Percentiles rank a stretch among this genome's conserved stretches.
These are phyloP conservation scores for Zele albiditarsus DNA, from an alignment of 2,888 invertebrate species.

Conservation along the genomic window DNA sequence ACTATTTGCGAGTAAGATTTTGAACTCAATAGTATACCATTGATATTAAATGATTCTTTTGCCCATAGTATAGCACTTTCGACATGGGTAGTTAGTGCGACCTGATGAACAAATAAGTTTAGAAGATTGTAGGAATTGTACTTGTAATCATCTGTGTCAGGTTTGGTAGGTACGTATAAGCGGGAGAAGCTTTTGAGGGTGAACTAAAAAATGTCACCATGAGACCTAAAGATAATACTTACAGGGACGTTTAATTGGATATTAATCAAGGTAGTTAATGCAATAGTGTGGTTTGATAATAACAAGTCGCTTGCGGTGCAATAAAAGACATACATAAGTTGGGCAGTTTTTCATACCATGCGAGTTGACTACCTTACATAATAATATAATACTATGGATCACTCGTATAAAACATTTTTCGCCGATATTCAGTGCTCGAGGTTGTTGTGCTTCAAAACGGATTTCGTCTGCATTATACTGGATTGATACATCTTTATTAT, in stretches of 20 bases:
- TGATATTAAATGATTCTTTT: too few species aligned
- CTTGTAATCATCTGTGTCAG: too few species aligned
- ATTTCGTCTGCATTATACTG: too few species aligned
- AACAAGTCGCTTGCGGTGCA: slow-evolving; percentile 36
- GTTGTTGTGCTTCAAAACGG: too few species aligned
- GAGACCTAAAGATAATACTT: slow-evolving; percentile 38
- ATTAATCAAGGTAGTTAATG: slow-evolving; percentile 46
- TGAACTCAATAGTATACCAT: too few species aligned
- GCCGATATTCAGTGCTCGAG: slow-evolving; percentile 15
- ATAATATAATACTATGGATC: background rate
- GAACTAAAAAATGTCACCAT: slow-evolving; percentile 13
- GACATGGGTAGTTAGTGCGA: background rate
- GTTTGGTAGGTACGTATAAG: background rate
- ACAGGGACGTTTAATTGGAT: slow-evolving; percentile 47
- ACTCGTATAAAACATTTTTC: slow-evolving; percentile 22
- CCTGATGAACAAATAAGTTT: background rate
- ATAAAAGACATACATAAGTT: slow-evolving; percentile 2
- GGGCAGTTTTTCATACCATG: background rate
- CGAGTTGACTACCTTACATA: background rate
- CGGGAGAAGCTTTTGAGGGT: slow-evolving; percentile 15
- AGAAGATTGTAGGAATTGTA: too few species aligned
- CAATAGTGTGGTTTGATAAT: slow-evolving; percentile 28
- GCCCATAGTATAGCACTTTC: too few species aligned
- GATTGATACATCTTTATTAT: too few species aligned
- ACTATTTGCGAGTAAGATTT: too few species aligned